Conservation (phyloP, 2,113 vertebrate genomes). For the Oryzias woworae region DNA sequence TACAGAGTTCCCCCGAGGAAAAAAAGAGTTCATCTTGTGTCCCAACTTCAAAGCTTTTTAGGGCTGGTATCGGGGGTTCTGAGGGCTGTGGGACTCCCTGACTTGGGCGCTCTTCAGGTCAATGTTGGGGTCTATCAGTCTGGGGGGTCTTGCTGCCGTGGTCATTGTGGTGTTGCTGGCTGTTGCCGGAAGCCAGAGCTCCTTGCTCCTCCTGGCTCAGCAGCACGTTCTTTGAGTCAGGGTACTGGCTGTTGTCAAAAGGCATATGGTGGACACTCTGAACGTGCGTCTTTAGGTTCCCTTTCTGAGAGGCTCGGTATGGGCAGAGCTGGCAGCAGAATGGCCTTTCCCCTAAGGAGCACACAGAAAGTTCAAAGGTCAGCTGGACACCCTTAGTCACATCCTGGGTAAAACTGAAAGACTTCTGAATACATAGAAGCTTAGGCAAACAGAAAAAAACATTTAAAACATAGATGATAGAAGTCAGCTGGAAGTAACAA, state of each 20-base stretch:
- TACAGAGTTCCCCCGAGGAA: conserved; percentile 15
- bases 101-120: conserved; percentile 12
- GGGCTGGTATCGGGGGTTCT: conserved; percentile 10
- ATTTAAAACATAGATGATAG: conserved; percentile 33
- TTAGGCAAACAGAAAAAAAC: conserved; percentile 28
- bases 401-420: not conserved
- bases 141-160: conserved; percentile 15
- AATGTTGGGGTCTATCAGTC: conserved; percentile 7
- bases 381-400: conserved; percentile 1
- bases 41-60: conserved; percentile 13
- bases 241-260: conserved; percentile 73
- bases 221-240: conserved; percentile 43
- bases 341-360: conserved; percentile 72
- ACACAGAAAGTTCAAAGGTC: conserved; percentile 38
- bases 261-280: conserved; percentile 73
- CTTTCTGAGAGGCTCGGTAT: conserved; percentile 88
- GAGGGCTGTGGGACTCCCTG: conserved; percentile 23
- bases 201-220: conserved; percentile 44
- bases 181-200: conserved; percentile 43
- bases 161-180: conserved; percentile 27
- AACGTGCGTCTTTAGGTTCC: conserved; percentile 82
- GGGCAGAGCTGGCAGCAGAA: conserved; percentile 78
- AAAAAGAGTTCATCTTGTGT: conserved; percentile 18
- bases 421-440: not conserved
- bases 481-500: conserved; percentile 20